A percentile compares a stretch with the other conserved stretches of the same genome.
Evolutionary conservation across 2,888 invertebrate species (phyloP).

Genomic region (Eledona agricola): DNA sequence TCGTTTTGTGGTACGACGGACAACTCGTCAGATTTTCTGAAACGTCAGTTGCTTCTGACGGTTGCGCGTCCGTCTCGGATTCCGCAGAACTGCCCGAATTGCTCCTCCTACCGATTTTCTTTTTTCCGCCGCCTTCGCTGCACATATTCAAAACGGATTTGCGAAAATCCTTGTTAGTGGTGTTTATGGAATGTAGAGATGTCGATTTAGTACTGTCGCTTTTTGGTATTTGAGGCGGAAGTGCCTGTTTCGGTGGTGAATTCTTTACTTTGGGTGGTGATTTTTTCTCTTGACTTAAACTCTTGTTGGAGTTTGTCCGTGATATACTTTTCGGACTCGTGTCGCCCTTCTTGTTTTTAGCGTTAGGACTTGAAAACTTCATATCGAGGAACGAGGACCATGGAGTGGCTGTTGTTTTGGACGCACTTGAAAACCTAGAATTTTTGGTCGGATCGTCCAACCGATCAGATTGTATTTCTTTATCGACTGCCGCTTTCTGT

Average conservation of each 20-base stretch:
- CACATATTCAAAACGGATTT: constrained; percentile 78
- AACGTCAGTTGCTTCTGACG: constrained; percentile 62
- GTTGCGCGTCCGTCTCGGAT: constrained; percentile 62
- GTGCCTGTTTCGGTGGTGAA: constrained; percentile 49
- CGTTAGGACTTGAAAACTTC: constrained; percentile 61
- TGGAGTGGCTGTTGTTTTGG: constrained; percentile 65
- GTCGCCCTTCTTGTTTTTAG: constrained; percentile 59
- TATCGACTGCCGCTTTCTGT: constrained; percentile 70
- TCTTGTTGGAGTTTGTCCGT: constrained; percentile 62
- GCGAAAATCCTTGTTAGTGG: constrained; percentile 76
- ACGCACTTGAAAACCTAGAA: constrained; percentile 72
- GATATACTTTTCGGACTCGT: constrained; percentile 56
- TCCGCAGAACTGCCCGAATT: constrained; percentile 64
- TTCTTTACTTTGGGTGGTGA: constrained; percentile 47
- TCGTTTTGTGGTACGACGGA: constrained; percentile 51
- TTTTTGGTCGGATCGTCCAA: constrained; percentile 74
- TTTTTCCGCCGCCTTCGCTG: constrained; percentile 57
- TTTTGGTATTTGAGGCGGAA: constrained; percentile 64
- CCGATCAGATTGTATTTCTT: constrained; percentile 78
- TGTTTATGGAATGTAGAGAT: constrained; percentile 59
- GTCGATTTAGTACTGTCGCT: constrained; percentile 55
- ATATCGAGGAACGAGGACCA: constrained; percentile 72
- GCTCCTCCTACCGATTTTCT: constrained; percentile 61
- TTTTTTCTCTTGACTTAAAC: constrained; percentile 58
- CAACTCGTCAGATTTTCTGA: constrained; percentile 57